These are phyloP conservation scores for Eudasyphora cyanicolor DNA, from an alignment of 2,888 invertebrate species.

Conservation along the genomic window DNA sequence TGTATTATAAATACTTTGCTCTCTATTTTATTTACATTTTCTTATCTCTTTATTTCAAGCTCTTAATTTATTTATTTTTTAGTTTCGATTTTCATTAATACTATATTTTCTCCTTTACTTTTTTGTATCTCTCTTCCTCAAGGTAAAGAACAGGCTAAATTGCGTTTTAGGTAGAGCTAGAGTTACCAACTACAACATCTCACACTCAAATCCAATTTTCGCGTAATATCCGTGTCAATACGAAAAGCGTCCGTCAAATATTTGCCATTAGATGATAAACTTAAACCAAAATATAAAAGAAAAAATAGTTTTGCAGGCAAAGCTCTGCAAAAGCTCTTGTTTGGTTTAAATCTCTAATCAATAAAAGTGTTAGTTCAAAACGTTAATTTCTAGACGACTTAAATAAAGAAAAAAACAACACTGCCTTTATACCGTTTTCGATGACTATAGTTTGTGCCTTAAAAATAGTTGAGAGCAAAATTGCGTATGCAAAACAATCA, in stretches of 20 bases:
- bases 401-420: constrained; percentile 63
- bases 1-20: too few relatives aligned
- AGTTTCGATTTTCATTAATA: constrained; percentile 16
- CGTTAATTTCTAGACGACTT: constrained; percentile 26
- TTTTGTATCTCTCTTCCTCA: constrained; percentile 41
- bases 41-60: neutral
- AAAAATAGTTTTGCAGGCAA: constrained; percentile 15
- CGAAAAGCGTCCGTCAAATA: constrained; percentile 79
- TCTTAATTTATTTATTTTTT: constrained; percentile 7
- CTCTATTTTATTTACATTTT: neutral
- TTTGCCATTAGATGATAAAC: constrained; percentile 78
- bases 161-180: constrained; percentile 60
- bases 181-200: neutral
- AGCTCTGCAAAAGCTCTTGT: constrained; percentile 30
- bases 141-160: constrained; percentile 54
- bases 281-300: constrained; percentile 72
- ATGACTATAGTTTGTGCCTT: constrained; percentile 79
- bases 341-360: constrained; percentile 64
- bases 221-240: constrained; percentile 76
- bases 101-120: constrained; percentile 37
- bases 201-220: constrained; percentile 3
- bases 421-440: constrained; percentile 79
- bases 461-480: constrained; percentile 54
- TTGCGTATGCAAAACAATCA: neutral
- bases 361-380: constrained; percentile 54